These are phyloP conservation scores for Huso huso DNA, from an alignment of 2,797 vertebrate species.

Conservation along the genomic window DNA sequence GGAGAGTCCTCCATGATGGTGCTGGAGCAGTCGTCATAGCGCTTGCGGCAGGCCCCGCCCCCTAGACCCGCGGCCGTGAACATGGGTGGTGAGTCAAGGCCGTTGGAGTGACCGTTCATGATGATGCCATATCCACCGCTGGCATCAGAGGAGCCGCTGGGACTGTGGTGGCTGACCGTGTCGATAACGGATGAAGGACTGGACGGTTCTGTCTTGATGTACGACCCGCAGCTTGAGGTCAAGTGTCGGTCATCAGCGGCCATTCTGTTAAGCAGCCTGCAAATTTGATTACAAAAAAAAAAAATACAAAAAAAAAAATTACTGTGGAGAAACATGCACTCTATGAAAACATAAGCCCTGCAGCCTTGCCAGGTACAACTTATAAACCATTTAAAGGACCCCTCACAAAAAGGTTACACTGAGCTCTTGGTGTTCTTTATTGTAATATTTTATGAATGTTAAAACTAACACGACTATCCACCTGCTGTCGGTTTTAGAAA, in stretches of 20 bases:
- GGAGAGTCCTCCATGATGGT: conserved; percentile 73
- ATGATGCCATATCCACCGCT: conserved; percentile 71
- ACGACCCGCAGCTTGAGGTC: conserved; percentile 78
- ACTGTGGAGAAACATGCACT: background rate
- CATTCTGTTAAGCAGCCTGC: conserved; percentile 82
- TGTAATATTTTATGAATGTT: too few relatives aligned
- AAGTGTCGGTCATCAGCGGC: conserved; percentile 74
- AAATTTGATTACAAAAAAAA: conserved; percentile 24
- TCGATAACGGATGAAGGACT: conserved; percentile 76
- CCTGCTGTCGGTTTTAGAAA: too few relatives aligned
- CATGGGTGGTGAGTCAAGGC: conserved; percentile 78
- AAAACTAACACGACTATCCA: too few relatives aligned
- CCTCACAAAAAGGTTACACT: too few relatives aligned
- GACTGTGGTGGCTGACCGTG: conserved; percentile 82
- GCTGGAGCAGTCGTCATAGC: conserved; percentile 72
- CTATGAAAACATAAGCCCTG: background rate
- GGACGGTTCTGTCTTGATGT: conserved; percentile 86
- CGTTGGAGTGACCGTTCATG: conserved; percentile 60
- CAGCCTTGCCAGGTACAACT: too few relatives aligned
- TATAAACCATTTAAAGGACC: too few relatives aligned
- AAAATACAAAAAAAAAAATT: background rate
- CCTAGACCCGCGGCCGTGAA: conserved; percentile 65
- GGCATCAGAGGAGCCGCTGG: conserved; percentile 75
- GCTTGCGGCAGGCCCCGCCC: conserved; percentile 60
- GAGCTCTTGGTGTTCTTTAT: too few relatives aligned